Conservation (phyloP, 2,797 vertebrate species). For the Rhabdomys pumilio region DNA sequence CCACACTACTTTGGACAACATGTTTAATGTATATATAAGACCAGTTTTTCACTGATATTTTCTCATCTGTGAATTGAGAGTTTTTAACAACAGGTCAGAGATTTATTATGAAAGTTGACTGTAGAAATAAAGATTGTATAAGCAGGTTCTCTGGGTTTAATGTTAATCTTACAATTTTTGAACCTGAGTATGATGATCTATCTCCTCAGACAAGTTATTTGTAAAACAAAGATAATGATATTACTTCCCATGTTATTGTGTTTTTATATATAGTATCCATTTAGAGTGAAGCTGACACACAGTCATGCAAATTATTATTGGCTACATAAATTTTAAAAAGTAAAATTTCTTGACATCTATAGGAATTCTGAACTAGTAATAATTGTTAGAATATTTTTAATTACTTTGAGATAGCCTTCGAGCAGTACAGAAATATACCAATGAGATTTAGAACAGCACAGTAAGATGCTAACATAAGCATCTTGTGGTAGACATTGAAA, state of each 20-base stretch:
- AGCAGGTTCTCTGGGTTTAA: constrained; percentile 14
- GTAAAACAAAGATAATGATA: constrained; percentile 16
- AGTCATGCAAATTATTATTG: background rate
- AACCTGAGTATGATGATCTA: background rate
- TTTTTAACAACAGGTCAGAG: background rate
- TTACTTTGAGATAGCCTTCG: too few relatives aligned
- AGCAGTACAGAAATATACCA: too few relatives aligned
- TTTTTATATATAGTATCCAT: background rate
- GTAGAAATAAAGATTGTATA: background rate
- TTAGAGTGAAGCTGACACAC: background rate
- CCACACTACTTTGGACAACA: background rate
- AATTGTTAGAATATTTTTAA: too few relatives aligned
- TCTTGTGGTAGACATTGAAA: too few relatives aligned
- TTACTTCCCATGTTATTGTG: background rate
- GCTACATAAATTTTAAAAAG: background rate
- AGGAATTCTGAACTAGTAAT: too few relatives aligned
- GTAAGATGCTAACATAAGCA: too few relatives aligned
- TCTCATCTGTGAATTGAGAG: background rate
- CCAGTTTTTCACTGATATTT: background rate
- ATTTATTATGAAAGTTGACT: constrained; percentile 45
- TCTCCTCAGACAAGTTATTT: background rate
- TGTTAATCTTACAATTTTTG: background rate
- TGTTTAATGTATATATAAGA: background rate
- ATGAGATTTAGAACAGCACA: too few relatives aligned
- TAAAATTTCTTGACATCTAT: background rate